Percentiles rank a stretch among this genome's conserved stretches.
Evolutionary conservation across 2,113 vertebrate species (phyloP).

Genomic region (Dendrocopos noguchii): DNA sequence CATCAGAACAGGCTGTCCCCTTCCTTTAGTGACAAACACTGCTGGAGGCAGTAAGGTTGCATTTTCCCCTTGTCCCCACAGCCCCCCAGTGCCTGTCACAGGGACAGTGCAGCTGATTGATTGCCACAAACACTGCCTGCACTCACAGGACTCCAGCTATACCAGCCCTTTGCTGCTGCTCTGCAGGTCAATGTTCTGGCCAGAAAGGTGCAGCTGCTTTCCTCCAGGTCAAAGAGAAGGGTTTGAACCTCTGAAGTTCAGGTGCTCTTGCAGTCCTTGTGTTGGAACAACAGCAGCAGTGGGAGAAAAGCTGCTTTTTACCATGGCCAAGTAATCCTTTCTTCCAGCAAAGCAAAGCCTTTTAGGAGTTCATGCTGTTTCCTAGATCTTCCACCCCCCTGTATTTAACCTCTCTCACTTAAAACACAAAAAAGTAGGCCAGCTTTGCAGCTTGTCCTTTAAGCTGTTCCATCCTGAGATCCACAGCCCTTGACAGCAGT

Average conservation of each 20-base stretch:
- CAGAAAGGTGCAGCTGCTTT: background rate
- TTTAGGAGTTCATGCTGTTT: background rate
- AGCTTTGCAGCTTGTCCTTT: background rate
- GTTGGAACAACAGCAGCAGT: background rate
- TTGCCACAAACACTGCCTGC: background rate
- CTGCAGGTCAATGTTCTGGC: background rate
- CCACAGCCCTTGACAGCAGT: background rate
- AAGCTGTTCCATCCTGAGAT: background rate
- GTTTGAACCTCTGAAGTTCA: background rate
- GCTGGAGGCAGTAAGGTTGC: background rate
- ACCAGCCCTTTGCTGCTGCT: background rate
- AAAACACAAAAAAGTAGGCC: background rate
- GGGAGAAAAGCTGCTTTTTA: background rate
- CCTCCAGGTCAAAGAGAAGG: background rate
- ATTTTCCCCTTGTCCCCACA: background rate
- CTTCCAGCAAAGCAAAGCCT: background rate
- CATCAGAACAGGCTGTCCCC: background rate
- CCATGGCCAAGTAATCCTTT: background rate
- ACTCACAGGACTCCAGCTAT: background rate
- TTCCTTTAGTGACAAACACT: background rate
- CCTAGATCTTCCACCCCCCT: background rate
- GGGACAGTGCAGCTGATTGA: accelerated
- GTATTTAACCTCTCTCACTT: background rate
- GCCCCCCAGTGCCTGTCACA: accelerated
- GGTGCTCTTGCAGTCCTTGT: background rate